Evolutionary conservation across 2,113 vertebrate species (phyloP).

Genomic region (Eclectus roratus): DNA sequence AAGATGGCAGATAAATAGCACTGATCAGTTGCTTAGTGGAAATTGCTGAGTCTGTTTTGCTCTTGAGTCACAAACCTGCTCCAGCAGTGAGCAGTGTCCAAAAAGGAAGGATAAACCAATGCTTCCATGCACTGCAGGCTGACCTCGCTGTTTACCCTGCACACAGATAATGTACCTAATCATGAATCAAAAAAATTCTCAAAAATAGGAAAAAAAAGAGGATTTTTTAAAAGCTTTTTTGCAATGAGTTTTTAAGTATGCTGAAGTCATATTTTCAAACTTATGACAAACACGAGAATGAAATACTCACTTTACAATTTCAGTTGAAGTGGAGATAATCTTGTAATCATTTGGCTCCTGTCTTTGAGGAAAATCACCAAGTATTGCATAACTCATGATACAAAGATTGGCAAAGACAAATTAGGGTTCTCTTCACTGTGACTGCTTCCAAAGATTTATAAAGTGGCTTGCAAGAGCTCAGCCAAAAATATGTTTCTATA

Average conservation of each 20-base stretch:
- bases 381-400: not conserved
- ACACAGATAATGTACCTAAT: not conserved
- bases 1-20: not conserved
- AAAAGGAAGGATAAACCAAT: not conserved
- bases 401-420: not conserved
- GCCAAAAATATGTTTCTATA: not conserved
- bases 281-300: not conserved
- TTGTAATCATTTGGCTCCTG: not conserved
- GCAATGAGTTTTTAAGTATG: not conserved
- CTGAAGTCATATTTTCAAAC: not conserved
- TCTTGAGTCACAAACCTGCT: not conserved
- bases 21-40: not conserved
- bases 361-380: not conserved
- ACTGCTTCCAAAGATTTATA: conserved; percentile 5
- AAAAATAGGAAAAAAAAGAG: not conserved
- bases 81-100: not conserved
- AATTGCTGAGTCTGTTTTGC: not conserved
- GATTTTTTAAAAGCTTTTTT: not conserved
- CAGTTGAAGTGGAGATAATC: not conserved
- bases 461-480: not conserved
- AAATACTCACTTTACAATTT: not conserved
- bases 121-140: not conserved
- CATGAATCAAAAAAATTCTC: not conserved
- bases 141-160: not conserved
- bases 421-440: not conserved